Evolutionary conservation across 2,797 vertebrate species (phyloP).

Genomic region (Peromyscus eremicus): DNA sequence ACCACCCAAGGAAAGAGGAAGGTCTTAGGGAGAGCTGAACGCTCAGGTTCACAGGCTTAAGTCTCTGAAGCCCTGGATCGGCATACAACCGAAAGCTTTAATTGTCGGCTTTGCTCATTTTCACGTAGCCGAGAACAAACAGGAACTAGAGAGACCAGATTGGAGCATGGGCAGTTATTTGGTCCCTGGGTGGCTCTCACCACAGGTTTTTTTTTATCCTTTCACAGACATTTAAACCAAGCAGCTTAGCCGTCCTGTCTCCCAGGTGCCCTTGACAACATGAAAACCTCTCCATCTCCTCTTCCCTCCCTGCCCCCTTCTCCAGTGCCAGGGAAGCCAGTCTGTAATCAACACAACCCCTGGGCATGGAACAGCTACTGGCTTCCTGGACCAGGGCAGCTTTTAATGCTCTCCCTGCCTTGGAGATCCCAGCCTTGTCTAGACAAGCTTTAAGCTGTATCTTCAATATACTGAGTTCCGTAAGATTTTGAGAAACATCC

Average conservation of each 20-base stretch:
- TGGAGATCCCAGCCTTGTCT: background rate
- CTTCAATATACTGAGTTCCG: background rate
- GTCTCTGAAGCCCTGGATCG: background rate
- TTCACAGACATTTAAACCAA: background rate
- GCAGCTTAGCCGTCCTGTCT: conserved; percentile 31
- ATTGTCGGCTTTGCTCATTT: conserved; percentile 36
- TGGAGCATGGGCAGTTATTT: background rate
- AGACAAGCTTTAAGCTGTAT: background rate
- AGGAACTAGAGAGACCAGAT: conserved; percentile 8
- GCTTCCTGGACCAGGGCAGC: background rate
- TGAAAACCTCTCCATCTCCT: conserved; percentile 7
- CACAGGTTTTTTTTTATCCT: too few relatives aligned
- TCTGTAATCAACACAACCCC: background rate
- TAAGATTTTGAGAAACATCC: background rate
- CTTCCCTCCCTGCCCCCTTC: background rate
- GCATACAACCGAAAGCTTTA: conserved; percentile 42
- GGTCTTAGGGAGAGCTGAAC: background rate
- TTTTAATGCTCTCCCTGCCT: background rate
- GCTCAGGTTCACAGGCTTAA: background rate
- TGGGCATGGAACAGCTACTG: background rate
- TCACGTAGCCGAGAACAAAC: conserved; percentile 34
- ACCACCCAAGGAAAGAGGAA: conserved; percentile 11
- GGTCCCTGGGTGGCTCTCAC: background rate
- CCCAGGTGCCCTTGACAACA: background rate
- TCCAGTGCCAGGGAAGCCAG: background rate